Conservation (phyloP, 1,140 invertebrate genomes). For the Acyrthosiphon pisum region DNA sequence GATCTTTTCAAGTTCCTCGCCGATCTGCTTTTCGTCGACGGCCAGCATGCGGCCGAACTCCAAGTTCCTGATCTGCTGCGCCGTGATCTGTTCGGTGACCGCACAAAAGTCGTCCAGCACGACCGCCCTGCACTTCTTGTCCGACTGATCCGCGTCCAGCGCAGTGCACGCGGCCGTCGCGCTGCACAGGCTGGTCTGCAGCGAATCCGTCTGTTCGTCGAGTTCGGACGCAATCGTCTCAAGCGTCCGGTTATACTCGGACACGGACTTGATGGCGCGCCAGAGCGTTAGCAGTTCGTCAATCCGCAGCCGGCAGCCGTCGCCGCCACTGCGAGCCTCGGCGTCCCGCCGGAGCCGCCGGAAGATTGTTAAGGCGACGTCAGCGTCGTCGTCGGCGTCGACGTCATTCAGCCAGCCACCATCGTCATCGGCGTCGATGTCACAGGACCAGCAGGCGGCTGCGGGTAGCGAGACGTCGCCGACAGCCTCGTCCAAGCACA, state of each 20-base stretch:
- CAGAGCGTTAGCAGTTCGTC: not conserved
- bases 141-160: not conserved
- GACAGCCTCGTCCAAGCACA: too few relatives aligned
- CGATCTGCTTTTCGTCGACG: not conserved
- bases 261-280: not conserved
- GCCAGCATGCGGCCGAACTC: conserved; percentile 30
- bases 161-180: not conserved
- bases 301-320: not conserved
- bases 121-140: not conserved
- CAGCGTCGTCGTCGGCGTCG: not conserved
- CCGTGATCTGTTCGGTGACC: conserved; percentile 29
- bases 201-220: not conserved
- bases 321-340: not conserved
- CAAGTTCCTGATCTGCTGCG: conserved; percentile 31
- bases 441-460: too few relatives aligned
- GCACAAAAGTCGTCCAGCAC: conserved; percentile 36
- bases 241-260: not conserved
- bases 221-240: not conserved
- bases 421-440: not conserved
- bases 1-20: not conserved
- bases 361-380: not conserved
- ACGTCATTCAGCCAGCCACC: not conserved
- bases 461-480: not conserved
- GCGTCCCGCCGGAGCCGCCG: not conserved
- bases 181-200: not conserved